Percentiles rank a stretch among this genome's conserved stretches.
phyloP scores from a whole-genome alignment of 2,888 invertebrate species.

The Acrocyrtus sp. region DNA sequence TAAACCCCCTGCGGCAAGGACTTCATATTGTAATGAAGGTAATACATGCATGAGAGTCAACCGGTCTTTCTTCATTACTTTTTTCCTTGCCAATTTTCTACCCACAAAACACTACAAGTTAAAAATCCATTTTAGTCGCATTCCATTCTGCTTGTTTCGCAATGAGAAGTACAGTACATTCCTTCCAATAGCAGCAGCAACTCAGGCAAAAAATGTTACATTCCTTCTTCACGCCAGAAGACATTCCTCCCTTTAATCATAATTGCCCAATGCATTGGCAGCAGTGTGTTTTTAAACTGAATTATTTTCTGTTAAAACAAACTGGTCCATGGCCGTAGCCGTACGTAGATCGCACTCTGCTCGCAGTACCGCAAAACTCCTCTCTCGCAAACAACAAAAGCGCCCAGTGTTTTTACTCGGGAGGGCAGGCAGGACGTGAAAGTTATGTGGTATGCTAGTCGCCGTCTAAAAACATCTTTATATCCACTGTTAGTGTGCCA shows the following conservation, averaged over 20 bases:
- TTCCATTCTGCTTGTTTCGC: conserved; percentile 23
- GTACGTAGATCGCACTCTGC: too few species aligned
- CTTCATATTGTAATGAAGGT: conserved; percentile 19
- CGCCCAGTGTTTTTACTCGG: too few species aligned
- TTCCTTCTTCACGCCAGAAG: conserved; percentile 25
- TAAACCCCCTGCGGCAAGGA: conserved; percentile 49
- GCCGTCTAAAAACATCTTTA: too few species aligned
- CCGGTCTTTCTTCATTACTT: conserved; percentile 42
- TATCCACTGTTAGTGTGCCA: too few species aligned
- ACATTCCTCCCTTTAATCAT: conserved; percentile 43
- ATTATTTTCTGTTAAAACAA: too few species aligned
- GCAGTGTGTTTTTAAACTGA: too few species aligned
- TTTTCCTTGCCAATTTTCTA: conserved; percentile 32
- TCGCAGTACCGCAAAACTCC: too few species aligned
- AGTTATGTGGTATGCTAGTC: too few species aligned
- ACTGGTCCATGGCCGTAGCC: too few species aligned
- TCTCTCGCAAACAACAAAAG: too few species aligned
- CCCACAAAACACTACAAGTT: conserved; percentile 19
- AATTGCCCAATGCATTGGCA: conserved; percentile 27
- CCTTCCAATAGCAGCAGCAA: background rate
- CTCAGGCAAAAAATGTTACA: conserved; percentile 19
- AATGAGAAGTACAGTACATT: conserved; percentile 1
- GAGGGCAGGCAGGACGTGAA: too few species aligned
- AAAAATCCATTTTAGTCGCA: conserved; percentile 40
- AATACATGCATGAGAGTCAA: conserved; percentile 10